Evolutionary conservation across 2,888 invertebrate genomes (phyloP), one percentile per base, ranked within the genome.

Genomic region (Platycheirus albimanus): DNA sequence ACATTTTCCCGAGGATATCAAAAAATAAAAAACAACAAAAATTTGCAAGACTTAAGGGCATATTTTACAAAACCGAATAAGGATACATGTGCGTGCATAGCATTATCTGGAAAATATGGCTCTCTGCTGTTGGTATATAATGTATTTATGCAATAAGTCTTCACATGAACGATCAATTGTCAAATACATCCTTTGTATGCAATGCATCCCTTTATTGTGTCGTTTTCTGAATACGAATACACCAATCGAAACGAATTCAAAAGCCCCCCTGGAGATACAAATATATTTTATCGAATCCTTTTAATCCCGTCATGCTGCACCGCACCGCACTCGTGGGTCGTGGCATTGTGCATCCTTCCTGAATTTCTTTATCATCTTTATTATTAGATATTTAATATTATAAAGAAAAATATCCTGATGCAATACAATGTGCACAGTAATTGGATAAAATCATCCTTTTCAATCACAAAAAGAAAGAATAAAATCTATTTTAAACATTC

Each of bases 321-420:
- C 6, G 0, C n/a, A 47, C 28, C 49, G 52, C n/a, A 69, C n/a
- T n/a, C n/a, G n/a, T n/a, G n/a, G n/a, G n/a, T n/a, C n/a, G n/a
- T 63, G 4, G 43, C 33, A 56, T 49, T 56, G 11, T 51, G 56
- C 49, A 20, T 56, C 8, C 41, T 52, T 66, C 10, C 49, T 54
- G 24, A 70, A 56, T 56, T 33, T 71, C 56, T 43, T 33, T 52
- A 38, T 56, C 28, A n/a, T n/a, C 19, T 49, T 20, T 20, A 10
- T 69, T 69, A 63, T 72, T 66, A 74, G 61, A 54, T 69, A 63
- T 79, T 47, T 67, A 72, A 78, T 72, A 78, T 78, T n/a, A 36
- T 33, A 5, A 0, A 51, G 7, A 13, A 49, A 61, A 7, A 20
- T 52, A 49, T 61, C 15, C 33, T 58, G 17, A 36, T 36, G 20